Evolutionary conservation across 1,140 invertebrate species (phyloP).

Genomic region (Potamilus streckersoni): DNA sequence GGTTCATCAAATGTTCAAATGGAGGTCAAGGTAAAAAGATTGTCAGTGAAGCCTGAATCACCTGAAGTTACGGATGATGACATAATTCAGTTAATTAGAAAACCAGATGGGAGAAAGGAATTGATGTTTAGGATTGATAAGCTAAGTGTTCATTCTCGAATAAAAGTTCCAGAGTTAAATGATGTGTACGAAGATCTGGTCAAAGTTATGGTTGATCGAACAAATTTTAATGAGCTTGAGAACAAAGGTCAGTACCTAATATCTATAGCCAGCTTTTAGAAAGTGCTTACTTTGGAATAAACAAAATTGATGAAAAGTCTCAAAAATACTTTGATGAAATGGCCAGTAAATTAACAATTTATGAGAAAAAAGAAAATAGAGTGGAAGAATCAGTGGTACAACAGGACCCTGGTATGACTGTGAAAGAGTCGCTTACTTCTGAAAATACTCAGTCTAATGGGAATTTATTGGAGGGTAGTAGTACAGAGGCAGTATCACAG

Average conservation of each 20-base stretch:
- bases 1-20: conserved; percentile 22
- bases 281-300: conserved; percentile 50
- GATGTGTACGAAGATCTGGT: conserved; percentile 56
- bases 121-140: conserved; percentile 46
- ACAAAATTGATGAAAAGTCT: conserved; percentile 34
- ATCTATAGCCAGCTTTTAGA: conserved; percentile 53
- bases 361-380: conserved; percentile 14
- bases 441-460: no score
- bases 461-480: no score
- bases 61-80: conserved; percentile 21
- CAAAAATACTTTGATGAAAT: conserved; percentile 39
- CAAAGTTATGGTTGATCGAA: conserved; percentile 43
- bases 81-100: conserved; percentile 38
- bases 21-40: conserved; percentile 14
- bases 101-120: conserved; percentile 53
- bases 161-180: conserved; percentile 45
- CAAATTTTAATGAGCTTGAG: conserved; percentile 50
- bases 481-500: no score
- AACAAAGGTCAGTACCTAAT: conserved; percentile 48
- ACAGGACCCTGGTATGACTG: neutral
- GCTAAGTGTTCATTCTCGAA: conserved; percentile 8
- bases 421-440: neutral
- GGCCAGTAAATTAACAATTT: conserved; percentile 38
- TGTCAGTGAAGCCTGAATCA: conserved; percentile 5
- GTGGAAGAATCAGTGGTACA: conserved; percentile 6